These are phyloP conservation scores for Ammodytes dubius DNA, from an alignment of 2,113 vertebrate genomes.

Conservation along the genomic window DNA sequence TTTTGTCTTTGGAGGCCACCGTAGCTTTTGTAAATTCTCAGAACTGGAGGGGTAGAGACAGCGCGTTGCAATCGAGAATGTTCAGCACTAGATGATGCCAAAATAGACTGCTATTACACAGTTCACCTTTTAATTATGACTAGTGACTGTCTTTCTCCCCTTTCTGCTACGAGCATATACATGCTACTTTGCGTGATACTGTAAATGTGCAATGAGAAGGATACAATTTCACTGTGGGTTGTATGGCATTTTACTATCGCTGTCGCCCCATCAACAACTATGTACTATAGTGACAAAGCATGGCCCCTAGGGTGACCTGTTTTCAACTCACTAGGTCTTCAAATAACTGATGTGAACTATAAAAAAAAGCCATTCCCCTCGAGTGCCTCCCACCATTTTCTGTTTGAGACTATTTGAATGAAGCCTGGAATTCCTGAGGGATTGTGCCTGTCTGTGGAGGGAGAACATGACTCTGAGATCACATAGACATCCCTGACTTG, in stretches of 20 bases:
- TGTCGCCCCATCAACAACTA: neutral
- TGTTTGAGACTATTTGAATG: slow-evolving; percentile 34
- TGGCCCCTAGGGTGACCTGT: slow-evolving; percentile 1
- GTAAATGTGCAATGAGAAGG: neutral
- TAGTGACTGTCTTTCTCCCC: too few relatives aligned
- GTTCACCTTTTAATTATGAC: too few relatives aligned
- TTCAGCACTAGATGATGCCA: too few relatives aligned
- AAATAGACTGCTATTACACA: too few relatives aligned
- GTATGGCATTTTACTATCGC: neutral
- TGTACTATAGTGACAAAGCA: neutral
- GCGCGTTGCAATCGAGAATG: too few relatives aligned
- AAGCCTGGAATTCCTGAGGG: slow-evolving; percentile 34
- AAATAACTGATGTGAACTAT: slow-evolving; percentile 17
- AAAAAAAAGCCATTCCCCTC: slow-evolving; percentile 7
- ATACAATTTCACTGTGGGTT: neutral
- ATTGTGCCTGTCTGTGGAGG: slow-evolving; percentile 30
- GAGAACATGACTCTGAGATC: slow-evolving; percentile 43
- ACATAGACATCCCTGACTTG: slow-evolving; percentile 37
- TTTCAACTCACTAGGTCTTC: neutral
- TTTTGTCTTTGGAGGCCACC: too few relatives aligned
- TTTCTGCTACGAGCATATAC: too few relatives aligned
- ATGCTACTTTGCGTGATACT: neutral
- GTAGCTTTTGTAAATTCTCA: too few relatives aligned
- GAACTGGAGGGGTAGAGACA: too few relatives aligned
- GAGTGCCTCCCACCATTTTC: slow-evolving; percentile 22